Evolutionary conservation across 2,888 invertebrate species (phyloP).

Genomic region (Drosophila paranaensis): DNA sequence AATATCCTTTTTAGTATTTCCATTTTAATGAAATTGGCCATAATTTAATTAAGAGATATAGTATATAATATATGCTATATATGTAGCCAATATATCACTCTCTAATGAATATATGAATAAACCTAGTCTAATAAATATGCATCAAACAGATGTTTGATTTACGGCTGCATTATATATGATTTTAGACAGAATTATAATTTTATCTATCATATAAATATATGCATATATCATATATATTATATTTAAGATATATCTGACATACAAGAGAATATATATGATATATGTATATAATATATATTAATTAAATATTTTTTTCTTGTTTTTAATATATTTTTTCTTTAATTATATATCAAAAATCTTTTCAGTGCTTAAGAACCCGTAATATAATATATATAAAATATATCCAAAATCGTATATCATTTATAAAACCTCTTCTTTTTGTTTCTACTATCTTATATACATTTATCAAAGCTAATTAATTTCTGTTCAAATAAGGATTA

Average conservation of each 20-base stretch:
- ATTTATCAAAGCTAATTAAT: constrained; percentile 4
- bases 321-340: no score
- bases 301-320: no score
- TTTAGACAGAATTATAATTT: not conserved
- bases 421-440: not conserved
- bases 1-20: not conserved
- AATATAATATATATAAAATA: not conserved
- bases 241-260: not conserved
- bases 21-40: not conserved
- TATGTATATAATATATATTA: not conserved
- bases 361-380: not conserved
- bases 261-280: not conserved
- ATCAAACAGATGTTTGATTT: not conserved
- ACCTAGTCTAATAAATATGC: not conserved
- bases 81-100: not conserved
- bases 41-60: not conserved
- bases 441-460: not conserved
- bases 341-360: not conserved
- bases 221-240: not conserved
- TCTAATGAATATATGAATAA: not conserved
- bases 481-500: not conserved
- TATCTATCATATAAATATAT: not conserved
- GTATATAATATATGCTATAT: not conserved
- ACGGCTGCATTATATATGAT: not conserved
- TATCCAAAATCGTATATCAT: not conserved